These are phyloP conservation scores for Orbicella faveolata DNA, from an alignment of 64 coral and sea anemone genomes.

Conservation along the genomic window DNA sequence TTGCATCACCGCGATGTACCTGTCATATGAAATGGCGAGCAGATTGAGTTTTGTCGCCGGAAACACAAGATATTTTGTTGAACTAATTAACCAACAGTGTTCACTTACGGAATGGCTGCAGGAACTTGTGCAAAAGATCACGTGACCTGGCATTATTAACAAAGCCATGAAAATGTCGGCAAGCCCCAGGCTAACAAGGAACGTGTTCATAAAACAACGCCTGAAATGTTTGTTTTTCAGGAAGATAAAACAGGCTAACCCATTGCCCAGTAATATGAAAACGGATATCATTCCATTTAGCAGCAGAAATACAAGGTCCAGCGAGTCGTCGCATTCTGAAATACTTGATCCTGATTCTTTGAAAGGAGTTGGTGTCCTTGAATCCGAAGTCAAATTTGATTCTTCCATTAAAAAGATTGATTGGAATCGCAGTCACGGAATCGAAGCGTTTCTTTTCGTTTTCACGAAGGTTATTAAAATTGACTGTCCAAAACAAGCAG, in stretches of 20 bases:
- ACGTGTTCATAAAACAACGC: conserved; percentile 50
- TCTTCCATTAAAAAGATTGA: neutral
- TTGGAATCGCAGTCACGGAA: too few species aligned
- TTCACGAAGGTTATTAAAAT: too few species aligned
- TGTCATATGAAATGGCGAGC: conserved; percentile 46
- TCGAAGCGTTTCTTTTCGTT: too few species aligned
- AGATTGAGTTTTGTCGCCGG: conserved; percentile 30
- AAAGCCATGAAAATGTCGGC: conserved; percentile 51
- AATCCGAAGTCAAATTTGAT: neutral
- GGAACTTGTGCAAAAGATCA: conserved; percentile 29
- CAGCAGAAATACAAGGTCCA: neutral
- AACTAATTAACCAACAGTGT: conserved; percentile 25
- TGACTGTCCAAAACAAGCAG: too few species aligned
- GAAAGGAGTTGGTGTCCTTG: neutral
- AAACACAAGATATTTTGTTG: conserved; percentile 17
- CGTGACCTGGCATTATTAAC: conserved; percentile 32
- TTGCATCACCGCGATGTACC: conserved; percentile 41
- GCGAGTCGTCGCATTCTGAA: neutral
- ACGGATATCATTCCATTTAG: neutral
- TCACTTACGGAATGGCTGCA: neutral
- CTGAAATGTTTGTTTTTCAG: conserved; percentile 11
- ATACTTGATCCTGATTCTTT: neutral
- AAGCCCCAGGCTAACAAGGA: conserved; percentile 46
- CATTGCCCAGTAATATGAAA: conserved; percentile 39
- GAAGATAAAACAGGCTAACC: conserved; percentile 30